Percentiles rank a stretch among this genome's conserved stretches.
These are phyloP conservation scores for Melanocharis versteri DNA, from an alignment of 2,113 vertebrate genomes.

Conservation along the genomic window DNA sequence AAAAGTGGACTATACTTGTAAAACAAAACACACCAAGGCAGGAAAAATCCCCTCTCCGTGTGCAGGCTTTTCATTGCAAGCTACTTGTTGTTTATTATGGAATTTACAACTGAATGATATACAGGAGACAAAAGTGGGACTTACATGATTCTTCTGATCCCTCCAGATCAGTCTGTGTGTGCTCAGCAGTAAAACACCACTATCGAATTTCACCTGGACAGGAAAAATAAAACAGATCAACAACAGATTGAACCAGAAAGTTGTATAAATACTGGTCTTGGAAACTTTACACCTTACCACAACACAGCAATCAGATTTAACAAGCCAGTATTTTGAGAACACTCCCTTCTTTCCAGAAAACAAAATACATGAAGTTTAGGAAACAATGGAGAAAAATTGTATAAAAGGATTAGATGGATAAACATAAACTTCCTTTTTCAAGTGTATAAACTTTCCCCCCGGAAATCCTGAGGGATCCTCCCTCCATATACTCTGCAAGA, in stretches of 20 bases:
- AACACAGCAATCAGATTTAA: background rate
- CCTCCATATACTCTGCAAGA: background rate
- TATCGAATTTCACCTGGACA: constrained; percentile 85
- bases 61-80: background rate
- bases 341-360: background rate
- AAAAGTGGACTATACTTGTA: background rate
- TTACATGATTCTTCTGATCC: constrained; percentile 93
- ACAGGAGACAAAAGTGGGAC: background rate
- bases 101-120: background rate
- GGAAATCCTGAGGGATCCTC: constrained; percentile 36
- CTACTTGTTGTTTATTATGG: background rate
- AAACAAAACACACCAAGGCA: background rate
- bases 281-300: background rate
- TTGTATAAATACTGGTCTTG: background rate
- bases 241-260: background rate
- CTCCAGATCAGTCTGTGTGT: constrained; percentile 95
- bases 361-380: background rate
- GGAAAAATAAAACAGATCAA: background rate
- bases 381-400: background rate
- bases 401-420: background rate
- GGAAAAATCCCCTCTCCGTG: background rate
- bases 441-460: background rate
- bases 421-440: constrained; percentile 12
- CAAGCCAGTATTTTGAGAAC: background rate
- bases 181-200: constrained; percentile 85